Base-by-base conservation (phyloP, 2,888 invertebrate genomes). In the Autographa gamma region DNA sequence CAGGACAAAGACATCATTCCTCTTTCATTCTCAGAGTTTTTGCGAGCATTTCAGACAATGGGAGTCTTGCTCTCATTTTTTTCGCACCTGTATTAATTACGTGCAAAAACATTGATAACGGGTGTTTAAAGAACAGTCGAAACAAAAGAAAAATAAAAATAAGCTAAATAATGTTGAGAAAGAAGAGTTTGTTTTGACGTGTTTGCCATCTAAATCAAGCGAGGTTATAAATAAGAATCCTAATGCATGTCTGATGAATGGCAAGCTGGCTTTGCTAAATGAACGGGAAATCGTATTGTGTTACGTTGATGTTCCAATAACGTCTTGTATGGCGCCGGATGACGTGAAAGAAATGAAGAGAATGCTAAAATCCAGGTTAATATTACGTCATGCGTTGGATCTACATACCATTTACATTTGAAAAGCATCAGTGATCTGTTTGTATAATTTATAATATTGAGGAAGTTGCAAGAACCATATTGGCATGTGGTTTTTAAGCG, bases 221-320 rank as follows among this genome's bases (percentile, higher is more conserved):
- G 77, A 83, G 80, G 81, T 82, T 79, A 73, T 79, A 72, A 77
- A 77, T 74, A 77, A 79, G 80, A 72, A 73, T 18, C 25, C 16
- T 63, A 63, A 79, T 69, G 67, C 60, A 52, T 71, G 14, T 67
- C 38, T 52, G 60, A 72, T 77, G 68, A 76, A 72, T 81, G 63
- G 69, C 66, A 60, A 54, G 56, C 61, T 16, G 41, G 19, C 32
- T 43, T 48, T 38, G n/a, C 48, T 31, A 60, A 80, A 70, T 60
- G 48, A 71, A 68, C 71, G 14, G 52, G 58, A 60, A 65, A 56
- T 16, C 18, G 43, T 18, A 41, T 48, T 32, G 18, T 62, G n/a
- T 59, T 62, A 48, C 43, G 62, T 59, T 38, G 31, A 38, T 59
- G 62, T 18, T 56, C n/a, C 8, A 6, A 56, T 73, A 66, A 56